A percentile compares a stretch with the other conserved stretches of the same genome.
Evolutionary conservation across 2,797 vertebrate genomes (phyloP).

Genomic region (Hoplostethus atlanticus): DNA sequence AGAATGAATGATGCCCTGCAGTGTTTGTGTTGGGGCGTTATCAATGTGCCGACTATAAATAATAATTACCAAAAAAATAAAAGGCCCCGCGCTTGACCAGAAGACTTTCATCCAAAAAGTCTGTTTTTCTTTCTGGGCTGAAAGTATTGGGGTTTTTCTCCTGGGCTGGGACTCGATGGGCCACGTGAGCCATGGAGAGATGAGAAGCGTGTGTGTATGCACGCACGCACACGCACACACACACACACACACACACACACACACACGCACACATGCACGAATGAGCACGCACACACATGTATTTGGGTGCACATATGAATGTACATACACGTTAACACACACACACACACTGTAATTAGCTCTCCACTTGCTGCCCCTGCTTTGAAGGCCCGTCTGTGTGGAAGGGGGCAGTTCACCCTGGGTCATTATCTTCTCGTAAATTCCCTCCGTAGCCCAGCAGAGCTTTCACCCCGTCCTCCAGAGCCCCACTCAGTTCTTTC

Average conservation of each 20-base stretch:
- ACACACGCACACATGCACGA: neutral
- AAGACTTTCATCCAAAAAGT: slow-evolving; percentile 82
- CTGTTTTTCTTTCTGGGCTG: slow-evolving; percentile 84
- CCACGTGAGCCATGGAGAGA: slow-evolving; percentile 74
- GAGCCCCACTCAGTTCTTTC: slow-evolving; percentile 69
- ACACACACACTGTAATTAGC: slow-evolving; percentile 51
- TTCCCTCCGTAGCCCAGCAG: slow-evolving; percentile 66
- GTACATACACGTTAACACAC: slow-evolving; percentile 7
- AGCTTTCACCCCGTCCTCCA: slow-evolving; percentile 71
- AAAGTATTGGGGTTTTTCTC: slow-evolving; percentile 79
- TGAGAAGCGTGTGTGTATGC: slow-evolving; percentile 41
- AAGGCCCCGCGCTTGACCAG: slow-evolving; percentile 83
- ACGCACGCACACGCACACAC: slow-evolving; percentile 5
- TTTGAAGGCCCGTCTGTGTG: slow-evolving; percentile 68
- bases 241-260: slow-evolving; percentile 8
- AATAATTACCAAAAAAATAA: slow-evolving; percentile 85
- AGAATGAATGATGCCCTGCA: slow-evolving; percentile 86
- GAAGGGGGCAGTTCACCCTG: slow-evolving; percentile 64
- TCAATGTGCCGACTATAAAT: slow-evolving; percentile 89
- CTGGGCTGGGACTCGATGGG: slow-evolving; percentile 52
- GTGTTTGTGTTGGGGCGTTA: slow-evolving; percentile 89
- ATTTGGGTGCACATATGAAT: slow-evolving; percentile 25
- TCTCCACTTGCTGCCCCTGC: slow-evolving; percentile 63
- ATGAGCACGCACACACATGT: neutral
- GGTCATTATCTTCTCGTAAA: slow-evolving; percentile 82